Conservation (phyloP, 2,888 invertebrate species). For the Plagodis pulveraria region DNA sequence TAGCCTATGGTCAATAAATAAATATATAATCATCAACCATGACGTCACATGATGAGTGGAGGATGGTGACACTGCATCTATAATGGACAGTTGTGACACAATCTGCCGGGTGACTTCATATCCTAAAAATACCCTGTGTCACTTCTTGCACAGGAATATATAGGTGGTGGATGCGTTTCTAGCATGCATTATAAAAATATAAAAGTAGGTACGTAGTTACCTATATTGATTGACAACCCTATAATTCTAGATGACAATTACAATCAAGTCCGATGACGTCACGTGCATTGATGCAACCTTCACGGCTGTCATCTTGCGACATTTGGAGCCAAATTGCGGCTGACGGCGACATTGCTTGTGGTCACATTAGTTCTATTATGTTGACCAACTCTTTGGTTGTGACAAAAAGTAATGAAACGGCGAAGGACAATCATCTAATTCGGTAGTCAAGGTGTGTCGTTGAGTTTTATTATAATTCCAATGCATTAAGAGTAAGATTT, state of each 20-base stretch:
- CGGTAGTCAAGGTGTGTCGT: conserved; percentile 33
- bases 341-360: conserved; percentile 59
- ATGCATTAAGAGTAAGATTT: not conserved
- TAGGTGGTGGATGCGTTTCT: too few relatives aligned
- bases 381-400: conserved; percentile 19
- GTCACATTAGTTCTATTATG: conserved; percentile 52
- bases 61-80: too few relatives aligned
- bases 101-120: too few relatives aligned
- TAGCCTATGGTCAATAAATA: too few relatives aligned
- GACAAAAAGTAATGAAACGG: conserved; percentile 23
- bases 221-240: conserved; percentile 55
- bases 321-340: conserved; percentile 52
- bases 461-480: conserved; percentile 17
- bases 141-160: too few relatives aligned
- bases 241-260: conserved; percentile 62
- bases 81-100: too few relatives aligned
- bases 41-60: too few relatives aligned
- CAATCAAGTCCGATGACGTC: conserved; percentile 72
- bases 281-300: conserved; percentile 72
- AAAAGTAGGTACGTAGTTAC: not conserved
- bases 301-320: conserved; percentile 68
- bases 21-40: too few relatives aligned
- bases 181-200: too few relatives aligned
- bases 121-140: too few relatives aligned
- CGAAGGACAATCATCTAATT: conserved; percentile 42